phyloP scores from a whole-genome alignment of 2,797 vertebrate species.

The Aulostomus chinensis region DNA sequence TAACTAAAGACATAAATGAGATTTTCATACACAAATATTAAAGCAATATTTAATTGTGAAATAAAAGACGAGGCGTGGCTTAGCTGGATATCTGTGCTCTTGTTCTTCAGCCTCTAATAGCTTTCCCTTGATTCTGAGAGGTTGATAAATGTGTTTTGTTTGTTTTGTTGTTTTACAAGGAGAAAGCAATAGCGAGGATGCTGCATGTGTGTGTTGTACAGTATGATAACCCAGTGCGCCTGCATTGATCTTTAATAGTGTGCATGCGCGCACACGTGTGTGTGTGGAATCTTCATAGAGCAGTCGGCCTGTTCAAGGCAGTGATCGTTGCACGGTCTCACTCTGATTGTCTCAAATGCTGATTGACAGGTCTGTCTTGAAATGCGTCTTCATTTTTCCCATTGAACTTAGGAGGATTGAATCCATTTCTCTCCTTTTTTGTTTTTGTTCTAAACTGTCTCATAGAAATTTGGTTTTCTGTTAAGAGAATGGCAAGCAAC shows the following conservation, averaged over 20 bases:
- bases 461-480: conserved; percentile 40
- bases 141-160: no score
- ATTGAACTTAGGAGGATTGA: conserved; percentile 36
- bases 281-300: conserved; percentile 60
- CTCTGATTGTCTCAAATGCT: conserved; percentile 60
- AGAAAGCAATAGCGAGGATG: no score
- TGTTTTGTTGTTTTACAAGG: no score
- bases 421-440: conserved; percentile 23
- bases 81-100: no score
- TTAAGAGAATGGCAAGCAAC: conserved; percentile 12
- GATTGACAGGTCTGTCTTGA: conserved; percentile 59
- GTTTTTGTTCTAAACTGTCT: conserved; percentile 42
- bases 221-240: no score
- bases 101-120: no score
- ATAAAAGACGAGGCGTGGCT: no score
- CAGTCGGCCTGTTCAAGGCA: conserved; percentile 30
- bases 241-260: conserved; percentile 60
- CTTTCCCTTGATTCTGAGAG: no score
- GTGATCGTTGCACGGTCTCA: conserved; percentile 47
- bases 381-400: conserved; percentile 45
- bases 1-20: no score
- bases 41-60: no score
- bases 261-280: conserved; percentile 23
- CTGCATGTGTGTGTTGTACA: no score
- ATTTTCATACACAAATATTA: no score